Evolutionary conservation across 2,113 vertebrate species (phyloP).

Genomic region (Melospiza georgiana): DNA sequence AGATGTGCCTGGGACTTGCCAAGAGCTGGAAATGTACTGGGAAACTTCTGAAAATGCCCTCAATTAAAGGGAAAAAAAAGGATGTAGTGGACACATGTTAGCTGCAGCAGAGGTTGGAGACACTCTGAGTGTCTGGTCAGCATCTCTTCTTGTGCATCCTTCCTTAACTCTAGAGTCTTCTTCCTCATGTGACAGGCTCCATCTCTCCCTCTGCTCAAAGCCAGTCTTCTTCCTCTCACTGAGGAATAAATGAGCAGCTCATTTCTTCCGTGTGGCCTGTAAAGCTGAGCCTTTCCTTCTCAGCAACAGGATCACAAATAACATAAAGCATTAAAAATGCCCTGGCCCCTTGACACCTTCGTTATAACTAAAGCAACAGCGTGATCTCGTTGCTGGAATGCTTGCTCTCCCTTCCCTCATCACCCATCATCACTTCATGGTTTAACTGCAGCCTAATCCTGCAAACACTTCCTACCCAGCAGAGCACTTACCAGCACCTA

Average conservation of each 20-base stretch:
- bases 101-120: background rate
- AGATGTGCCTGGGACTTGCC: constrained; percentile 29
- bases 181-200: background rate
- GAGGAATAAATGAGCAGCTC: background rate
- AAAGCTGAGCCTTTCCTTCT: constrained; percentile 38
- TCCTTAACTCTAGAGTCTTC: background rate
- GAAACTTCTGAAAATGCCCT: constrained; percentile 41
- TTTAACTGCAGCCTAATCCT: constrained; percentile 41
- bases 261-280: background rate
- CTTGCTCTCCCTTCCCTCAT: constrained; percentile 1
- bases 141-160: background rate
- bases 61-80: background rate
- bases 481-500: background rate
- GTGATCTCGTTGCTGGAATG: background rate
- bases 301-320: constrained; percentile 1
- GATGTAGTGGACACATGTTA: background rate
- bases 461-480: constrained; percentile 37
- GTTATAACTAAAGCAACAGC: background rate
- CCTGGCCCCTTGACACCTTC: background rate
- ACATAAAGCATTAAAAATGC: constrained; percentile 4
- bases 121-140: background rate
- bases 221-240: background rate
- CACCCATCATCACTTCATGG: background rate
- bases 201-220: background rate
- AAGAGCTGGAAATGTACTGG: constrained; percentile 32